Base-by-base conservation (phyloP, 2,888 invertebrate genomes). In the Baronia brevicornis region DNA sequence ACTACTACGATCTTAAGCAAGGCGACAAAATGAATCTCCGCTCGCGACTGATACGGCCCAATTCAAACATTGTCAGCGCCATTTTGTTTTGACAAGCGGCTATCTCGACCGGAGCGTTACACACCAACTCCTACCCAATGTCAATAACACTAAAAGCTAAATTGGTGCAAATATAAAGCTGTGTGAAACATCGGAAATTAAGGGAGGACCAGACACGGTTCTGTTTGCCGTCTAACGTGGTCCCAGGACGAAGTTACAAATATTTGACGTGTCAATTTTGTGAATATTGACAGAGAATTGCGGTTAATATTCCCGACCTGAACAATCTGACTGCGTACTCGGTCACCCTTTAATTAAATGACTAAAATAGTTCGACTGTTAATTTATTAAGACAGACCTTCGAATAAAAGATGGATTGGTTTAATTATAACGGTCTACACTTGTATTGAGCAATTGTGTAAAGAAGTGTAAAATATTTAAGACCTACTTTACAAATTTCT, bases 231-330 rank as follows among this genome's bases (percentile, higher is more conserved):
- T 79, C 72, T 77, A 80, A 77, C 80, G 80, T 80, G 74, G 79
- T 84, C 80, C 75, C 80, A 77, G 79, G 79, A 73, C 80, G 74
- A 79, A 82, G 82, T 77, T 77, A 82, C 85, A 84, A 85, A 84
- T 85, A 85, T 85, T 85, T 84, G 84, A 84, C 79, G 84, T 84
- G 85, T 84, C 85, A 84, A 84, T 84, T 84, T 82, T 79, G 77
- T 72, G 77, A 79, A 80, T 85, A 84, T 85, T 84, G 84, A 84
- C 84, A 70, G 74, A 80, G 82, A 75, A 80, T 80, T 77, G 82
- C 66, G 84, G 84, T 80, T 82, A 84, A 84, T 84, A 82, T 82
- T 77, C 74, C 69, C 69, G 69, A 69, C 67, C 78, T 72, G 70
- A 58, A 54, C 66, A 69, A 72, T 73, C 75, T 72, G 73, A 48